Evolutionary conservation across 2,113 vertebrate species (phyloP), one percentile per base, ranked within the genome.

Genomic region (Silurus asotus): DNA sequence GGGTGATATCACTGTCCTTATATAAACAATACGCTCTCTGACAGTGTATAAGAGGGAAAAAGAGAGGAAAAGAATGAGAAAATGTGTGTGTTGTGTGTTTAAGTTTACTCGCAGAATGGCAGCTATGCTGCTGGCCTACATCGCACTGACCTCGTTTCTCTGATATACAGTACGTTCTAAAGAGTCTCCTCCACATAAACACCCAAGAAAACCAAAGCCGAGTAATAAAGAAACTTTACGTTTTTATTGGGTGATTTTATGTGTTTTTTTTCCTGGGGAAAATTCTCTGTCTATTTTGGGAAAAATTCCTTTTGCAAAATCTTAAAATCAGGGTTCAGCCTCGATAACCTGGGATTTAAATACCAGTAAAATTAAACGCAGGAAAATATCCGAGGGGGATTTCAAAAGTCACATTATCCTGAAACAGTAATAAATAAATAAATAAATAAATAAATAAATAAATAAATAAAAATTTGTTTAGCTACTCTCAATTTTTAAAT

Each of bases 61-160:
- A 55, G 77, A 37, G 78, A 51, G 78, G 14, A 56, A 61, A 58
- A 15, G 61, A 64, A 37, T 49, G 28, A 85, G 72, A 82, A 70
- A 82, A 70, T 77, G 83, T 8, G 79, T 51, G 84, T 72, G 79
- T 86, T 25, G 81, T 81, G 59, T 90, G 77, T 84, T 89, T 86
- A 83, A 79, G 88, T 85, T 86, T 85, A 62, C 64, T 74, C 81
- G 20, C 59, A 77, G 87, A 87, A 55, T 83, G 77, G 74, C 77
- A 77, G 86, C 82, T 83, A 75, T 76, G 81, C 72, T 81, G 82
- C 76, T 90, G 89, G 81, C 90, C 90, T 89, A 91, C 84, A 90
- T 90, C 25, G 82, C 49, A n/a, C 56, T 82, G 89, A 84, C 86
- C 88, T 82, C 45, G 48, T 86, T 88, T 88, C 82, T 86, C 70